Conservation (phyloP, 2,113 vertebrate genomes). For the Aldabrachelys gigantea region DNA sequence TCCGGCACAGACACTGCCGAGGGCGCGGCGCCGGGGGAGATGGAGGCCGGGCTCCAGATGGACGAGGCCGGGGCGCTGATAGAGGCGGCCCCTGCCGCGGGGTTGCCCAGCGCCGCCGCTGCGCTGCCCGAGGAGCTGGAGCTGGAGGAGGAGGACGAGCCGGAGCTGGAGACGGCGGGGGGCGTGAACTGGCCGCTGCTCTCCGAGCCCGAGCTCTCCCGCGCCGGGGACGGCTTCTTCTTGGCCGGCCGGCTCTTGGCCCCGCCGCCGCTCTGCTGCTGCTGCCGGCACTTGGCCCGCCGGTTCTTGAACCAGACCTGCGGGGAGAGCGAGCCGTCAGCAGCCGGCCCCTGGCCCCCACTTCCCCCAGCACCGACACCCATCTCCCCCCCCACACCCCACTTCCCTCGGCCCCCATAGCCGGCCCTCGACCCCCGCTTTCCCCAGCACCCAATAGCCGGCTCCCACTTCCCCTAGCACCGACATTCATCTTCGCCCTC, state of each 20-base stretch:
- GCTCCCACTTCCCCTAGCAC: no score
- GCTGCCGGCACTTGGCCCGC: slow-evolving; percentile 96
- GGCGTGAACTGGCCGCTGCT: slow-evolving; percentile 98
- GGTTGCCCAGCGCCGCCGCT: slow-evolving; percentile 83
- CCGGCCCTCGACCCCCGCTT: background rate
- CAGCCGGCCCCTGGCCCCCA: rapidly evolving
- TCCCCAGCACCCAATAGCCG: background rate
- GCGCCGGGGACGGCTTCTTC: slow-evolving; percentile 94
- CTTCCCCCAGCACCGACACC: no score
- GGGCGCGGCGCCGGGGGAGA: slow-evolving; percentile 89
- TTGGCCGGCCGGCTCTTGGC: slow-evolving; percentile 93
- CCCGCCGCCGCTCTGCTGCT: slow-evolving; percentile 89
- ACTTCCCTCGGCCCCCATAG: no score
- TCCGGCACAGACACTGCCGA: slow-evolving; percentile 84
- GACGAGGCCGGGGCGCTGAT: slow-evolving; percentile 91
- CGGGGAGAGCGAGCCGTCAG: rapidly evolving
- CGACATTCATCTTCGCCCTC: no score
- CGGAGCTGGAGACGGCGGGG: slow-evolving; percentile 91
- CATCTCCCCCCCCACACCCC: no score
- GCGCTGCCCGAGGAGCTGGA: slow-evolving; percentile 58
- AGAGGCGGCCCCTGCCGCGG: slow-evolving; percentile 84
- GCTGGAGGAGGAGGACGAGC: slow-evolving; percentile 88
- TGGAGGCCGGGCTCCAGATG: slow-evolving; percentile 97
- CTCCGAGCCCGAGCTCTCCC: slow-evolving; percentile 95
- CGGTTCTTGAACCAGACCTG: slow-evolving; percentile 99